Evolutionary conservation across 2,888 invertebrate species (phyloP).

Genomic region (Xestia rhomboidea): DNA sequence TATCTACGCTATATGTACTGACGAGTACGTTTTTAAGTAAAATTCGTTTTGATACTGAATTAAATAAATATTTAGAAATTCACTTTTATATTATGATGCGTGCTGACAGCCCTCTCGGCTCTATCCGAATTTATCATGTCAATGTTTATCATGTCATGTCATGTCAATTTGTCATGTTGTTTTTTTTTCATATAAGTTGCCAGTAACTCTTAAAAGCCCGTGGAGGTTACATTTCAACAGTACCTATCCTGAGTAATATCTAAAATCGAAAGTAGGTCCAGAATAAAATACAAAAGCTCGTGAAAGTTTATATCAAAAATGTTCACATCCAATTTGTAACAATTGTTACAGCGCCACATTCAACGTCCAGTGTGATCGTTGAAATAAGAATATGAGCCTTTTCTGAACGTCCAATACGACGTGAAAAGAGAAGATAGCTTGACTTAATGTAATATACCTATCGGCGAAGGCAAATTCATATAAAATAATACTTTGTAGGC

Average conservation of each 20-base stretch:
- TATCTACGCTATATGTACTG: constrained; percentile 4
- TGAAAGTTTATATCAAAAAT: constrained; percentile 74
- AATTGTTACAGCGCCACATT: constrained; percentile 80
- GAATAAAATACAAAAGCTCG: constrained; percentile 69
- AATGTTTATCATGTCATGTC: too few species aligned
- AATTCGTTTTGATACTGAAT: neutral
- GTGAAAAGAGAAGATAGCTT: constrained; percentile 75
- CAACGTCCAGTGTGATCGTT: constrained; percentile 73
- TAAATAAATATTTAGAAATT: neutral
- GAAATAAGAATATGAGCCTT: constrained; percentile 81
- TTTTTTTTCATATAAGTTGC: neutral
- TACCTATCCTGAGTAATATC: constrained; percentile 19
- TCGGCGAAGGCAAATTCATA: constrained; percentile 80
- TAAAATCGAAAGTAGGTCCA: constrained; percentile 30
- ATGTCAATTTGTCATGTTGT: too few species aligned
- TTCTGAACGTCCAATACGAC: constrained; percentile 76
- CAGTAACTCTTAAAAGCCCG: neutral
- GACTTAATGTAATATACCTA: constrained; percentile 79
- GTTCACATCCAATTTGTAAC: constrained; percentile 83
- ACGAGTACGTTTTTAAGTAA: neutral
- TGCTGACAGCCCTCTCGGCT: neutral
- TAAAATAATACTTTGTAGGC: constrained; percentile 87
- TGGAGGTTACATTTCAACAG: neutral
- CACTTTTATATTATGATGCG: neutral
- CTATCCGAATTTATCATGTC: neutral